Evolutionary conservation across 2,113 vertebrate genomes (phyloP).

Genomic region (Pimephales promelas): DNA sequence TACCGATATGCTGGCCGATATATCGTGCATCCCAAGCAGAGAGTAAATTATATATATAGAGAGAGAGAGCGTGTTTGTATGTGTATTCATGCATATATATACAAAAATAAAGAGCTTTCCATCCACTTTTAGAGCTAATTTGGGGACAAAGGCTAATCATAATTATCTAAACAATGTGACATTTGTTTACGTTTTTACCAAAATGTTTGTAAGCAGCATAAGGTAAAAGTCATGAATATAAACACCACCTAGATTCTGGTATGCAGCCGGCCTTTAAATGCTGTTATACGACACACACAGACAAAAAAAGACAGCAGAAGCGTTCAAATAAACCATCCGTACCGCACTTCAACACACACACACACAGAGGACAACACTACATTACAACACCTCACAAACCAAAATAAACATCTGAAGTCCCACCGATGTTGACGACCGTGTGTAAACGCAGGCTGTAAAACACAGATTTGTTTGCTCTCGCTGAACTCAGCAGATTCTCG

Average conservation of each 20-base stretch:
- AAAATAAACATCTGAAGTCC: slow-evolving; percentile 67
- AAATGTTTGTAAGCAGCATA: background rate
- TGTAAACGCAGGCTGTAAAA: slow-evolving; percentile 53
- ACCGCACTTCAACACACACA: slow-evolving; percentile 46
- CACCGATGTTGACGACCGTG: slow-evolving; percentile 57
- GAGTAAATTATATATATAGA: too few species aligned
- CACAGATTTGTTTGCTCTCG: slow-evolving; percentile 61
- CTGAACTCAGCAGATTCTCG: slow-evolving; percentile 50
- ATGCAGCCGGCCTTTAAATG: background rate
- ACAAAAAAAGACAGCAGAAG: slow-evolving; percentile 57
- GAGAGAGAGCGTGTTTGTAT: too few species aligned
- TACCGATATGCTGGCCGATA: too few species aligned
- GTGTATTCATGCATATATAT: too few species aligned
- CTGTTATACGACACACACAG: background rate
- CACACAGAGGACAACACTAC: background rate
- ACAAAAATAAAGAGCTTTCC: background rate
- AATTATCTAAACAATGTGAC: background rate
- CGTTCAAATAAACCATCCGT: slow-evolving; percentile 70
- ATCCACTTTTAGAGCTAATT: background rate
- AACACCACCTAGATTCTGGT: background rate
- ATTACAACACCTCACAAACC: slow-evolving; percentile 17
- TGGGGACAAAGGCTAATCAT: background rate
- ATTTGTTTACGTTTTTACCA: background rate
- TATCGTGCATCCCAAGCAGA: too few species aligned
- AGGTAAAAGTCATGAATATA: background rate